Percentiles rank a stretch among this genome's conserved stretches.
Conservation (phyloP, 2,888 invertebrate genomes). For the Spialia ferax region DNA sequence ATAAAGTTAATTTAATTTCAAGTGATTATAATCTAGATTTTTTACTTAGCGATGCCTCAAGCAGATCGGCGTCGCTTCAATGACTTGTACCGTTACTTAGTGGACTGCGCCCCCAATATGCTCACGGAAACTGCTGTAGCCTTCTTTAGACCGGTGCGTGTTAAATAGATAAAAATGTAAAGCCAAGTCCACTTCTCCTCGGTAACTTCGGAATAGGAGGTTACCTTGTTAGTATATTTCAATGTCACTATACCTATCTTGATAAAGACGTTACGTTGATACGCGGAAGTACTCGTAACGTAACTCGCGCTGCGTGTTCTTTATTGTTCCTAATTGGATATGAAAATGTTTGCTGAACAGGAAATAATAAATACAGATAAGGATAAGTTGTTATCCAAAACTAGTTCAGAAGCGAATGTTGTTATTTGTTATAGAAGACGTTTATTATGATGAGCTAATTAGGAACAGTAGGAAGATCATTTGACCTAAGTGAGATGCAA, state of each 20-base stretch:
- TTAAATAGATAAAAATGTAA: constrained; percentile 6
- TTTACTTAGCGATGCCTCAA: constrained; percentile 50
- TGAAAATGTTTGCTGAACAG: not conserved
- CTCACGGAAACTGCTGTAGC: constrained; percentile 25
- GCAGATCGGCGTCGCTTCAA: constrained; percentile 61
- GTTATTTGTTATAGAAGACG: not conserved
- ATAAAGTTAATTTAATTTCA: constrained; percentile 49
- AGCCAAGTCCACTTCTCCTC: not conserved
- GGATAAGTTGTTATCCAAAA: not conserved
- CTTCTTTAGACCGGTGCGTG: constrained; percentile 50
- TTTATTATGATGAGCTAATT: constrained; percentile 46
- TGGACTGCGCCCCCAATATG: constrained; percentile 37
- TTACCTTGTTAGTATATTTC: constrained; percentile 68
- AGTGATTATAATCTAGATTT: constrained; percentile 59
- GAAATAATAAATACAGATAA: not conserved
- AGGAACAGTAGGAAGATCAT: constrained; percentile 53
- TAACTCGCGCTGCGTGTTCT: constrained; percentile 49
- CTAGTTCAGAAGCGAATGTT: not conserved
- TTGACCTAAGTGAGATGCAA: constrained; percentile 42
- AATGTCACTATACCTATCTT: constrained; percentile 71
- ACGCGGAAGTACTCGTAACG: constrained; percentile 73
- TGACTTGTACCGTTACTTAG: constrained; percentile 70
- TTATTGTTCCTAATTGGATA: constrained; percentile 58
- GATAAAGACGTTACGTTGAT: constrained; percentile 71
- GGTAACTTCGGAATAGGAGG: constrained; percentile 53